Evolutionary conservation across 2,797 vertebrate species (phyloP), one percentile per base, ranked within the genome.

Genomic region (Forpus xanthops): DNA sequence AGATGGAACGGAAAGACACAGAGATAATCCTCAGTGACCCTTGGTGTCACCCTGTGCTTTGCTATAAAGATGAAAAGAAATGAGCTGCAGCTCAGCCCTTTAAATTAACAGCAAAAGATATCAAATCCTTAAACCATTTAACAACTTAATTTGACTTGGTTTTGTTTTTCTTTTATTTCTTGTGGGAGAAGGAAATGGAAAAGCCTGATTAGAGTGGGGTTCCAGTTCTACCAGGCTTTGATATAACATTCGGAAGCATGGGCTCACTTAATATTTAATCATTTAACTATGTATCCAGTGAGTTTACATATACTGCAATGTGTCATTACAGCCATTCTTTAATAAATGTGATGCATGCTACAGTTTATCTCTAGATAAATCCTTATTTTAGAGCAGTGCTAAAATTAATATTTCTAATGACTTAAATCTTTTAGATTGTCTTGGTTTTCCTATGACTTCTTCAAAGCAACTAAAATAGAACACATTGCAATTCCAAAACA

Each of bases 61-160:
- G 76, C 75, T 92, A 60, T 93, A 89, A 94, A 97, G 95, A 97
- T 95, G 91, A 97, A 95, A 96, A 95, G 89, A 96, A 96, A 93
- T 90, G 90, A 96, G 84, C 66, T 94, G 90, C 56, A 70, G 89
- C 93, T 96, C 74, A 81, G 77, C 73, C 53, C 67, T 94, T 96
- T 90, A 96, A 97, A 94, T 96, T 94, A 95, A 95, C 70, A 95
- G 73, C 76, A 84, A 96, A 97, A 91, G 83, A 96, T 93, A 94
- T 91, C 84, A 97, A 90, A 92, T 93, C 88, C 89, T 93, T 95
- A 71, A 95, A 90, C 72, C 87, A 66, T 85, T 96, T 97, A 96
- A 96, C 94, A 95, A 97, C 95, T 97, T 96, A 96, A 97, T 97
- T 97, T 92, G 90, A 64, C 83, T 95, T 91, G 88, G 74, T 84